Percentiles rank a stretch among this genome's conserved stretches.
Evolutionary conservation across 2,888 invertebrate species (phyloP).

Genomic region (Erebia ligea): DNA sequence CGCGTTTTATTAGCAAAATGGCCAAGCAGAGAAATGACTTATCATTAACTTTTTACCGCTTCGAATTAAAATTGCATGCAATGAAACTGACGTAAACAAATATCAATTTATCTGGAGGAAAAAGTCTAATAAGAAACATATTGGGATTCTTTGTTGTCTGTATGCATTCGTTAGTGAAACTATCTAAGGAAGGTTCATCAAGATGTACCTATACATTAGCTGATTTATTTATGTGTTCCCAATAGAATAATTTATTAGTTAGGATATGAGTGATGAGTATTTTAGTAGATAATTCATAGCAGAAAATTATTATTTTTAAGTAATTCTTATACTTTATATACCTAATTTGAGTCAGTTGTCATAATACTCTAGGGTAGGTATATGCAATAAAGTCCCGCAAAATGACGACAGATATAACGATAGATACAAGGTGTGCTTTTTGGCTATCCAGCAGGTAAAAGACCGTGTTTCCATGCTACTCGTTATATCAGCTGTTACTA

Average conservation of each 20-base stretch:
- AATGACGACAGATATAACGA: no score
- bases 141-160: slow-evolving; percentile 15
- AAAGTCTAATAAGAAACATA: slow-evolving; percentile 22
- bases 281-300: background rate
- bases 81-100: slow-evolving; percentile 31
- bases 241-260: background rate
- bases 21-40: slow-evolving; percentile 43
- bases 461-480: no score
- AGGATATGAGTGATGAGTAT: no score
- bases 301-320: background rate
- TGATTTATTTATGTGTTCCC: background rate
- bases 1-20: slow-evolving; percentile 41
- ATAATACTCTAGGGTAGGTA: no score
- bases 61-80: slow-evolving; percentile 35
- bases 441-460: no score
- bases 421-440: no score
- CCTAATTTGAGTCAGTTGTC: no score
- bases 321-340: no score
- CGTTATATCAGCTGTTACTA: no score
- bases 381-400: no score
- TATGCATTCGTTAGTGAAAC: background rate
- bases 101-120: slow-evolving; percentile 28
- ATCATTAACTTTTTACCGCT: slow-evolving; percentile 46
- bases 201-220: background rate
- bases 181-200: background rate